Conservation (phyloP, 2,888 invertebrate species). For the Periphyllus acericola region DNA sequence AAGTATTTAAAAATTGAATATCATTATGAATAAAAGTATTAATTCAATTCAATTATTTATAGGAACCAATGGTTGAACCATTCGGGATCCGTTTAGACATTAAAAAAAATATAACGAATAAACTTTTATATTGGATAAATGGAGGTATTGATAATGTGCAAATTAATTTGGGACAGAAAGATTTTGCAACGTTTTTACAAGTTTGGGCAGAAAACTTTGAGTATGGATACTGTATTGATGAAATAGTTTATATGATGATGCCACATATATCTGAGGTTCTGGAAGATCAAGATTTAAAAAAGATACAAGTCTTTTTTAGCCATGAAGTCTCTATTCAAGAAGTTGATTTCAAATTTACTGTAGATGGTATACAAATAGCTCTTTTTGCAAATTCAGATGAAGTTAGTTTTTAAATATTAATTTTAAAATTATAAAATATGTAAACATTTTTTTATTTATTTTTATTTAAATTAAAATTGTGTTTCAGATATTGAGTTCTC, state of each 20-base stretch:
- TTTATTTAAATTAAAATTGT: not conserved
- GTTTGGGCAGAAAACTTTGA: conserved; percentile 70
- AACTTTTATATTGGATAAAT: conserved; percentile 72
- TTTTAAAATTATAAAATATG: conserved; percentile 24
- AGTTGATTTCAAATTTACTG: conserved; percentile 70
- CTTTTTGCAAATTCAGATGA: conserved; percentile 81
- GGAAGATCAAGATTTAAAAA: conserved; percentile 73
- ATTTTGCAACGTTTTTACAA: conserved; percentile 77
- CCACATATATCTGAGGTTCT: conserved; percentile 63
- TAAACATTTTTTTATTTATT: not conserved
- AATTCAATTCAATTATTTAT: conserved; percentile 50
- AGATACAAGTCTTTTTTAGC: conserved; percentile 75
- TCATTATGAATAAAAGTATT: not conserved
- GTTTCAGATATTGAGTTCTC: conserved; percentile 73
- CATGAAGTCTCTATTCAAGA: conserved; percentile 75
- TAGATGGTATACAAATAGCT: conserved; percentile 78
- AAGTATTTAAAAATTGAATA: conserved; percentile 68
- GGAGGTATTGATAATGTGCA: conserved; percentile 75
- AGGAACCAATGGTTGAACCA: conserved; percentile 82
- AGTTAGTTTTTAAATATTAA: conserved; percentile 67
- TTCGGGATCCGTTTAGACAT: conserved; percentile 78
- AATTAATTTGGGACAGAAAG: conserved; percentile 78
- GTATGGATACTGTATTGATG: conserved; percentile 42
- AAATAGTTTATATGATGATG: conserved; percentile 30
- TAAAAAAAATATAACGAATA: conserved; percentile 72